Conservation (phyloP, 2,797 vertebrate species). For the Ciconia nigra region DNA sequence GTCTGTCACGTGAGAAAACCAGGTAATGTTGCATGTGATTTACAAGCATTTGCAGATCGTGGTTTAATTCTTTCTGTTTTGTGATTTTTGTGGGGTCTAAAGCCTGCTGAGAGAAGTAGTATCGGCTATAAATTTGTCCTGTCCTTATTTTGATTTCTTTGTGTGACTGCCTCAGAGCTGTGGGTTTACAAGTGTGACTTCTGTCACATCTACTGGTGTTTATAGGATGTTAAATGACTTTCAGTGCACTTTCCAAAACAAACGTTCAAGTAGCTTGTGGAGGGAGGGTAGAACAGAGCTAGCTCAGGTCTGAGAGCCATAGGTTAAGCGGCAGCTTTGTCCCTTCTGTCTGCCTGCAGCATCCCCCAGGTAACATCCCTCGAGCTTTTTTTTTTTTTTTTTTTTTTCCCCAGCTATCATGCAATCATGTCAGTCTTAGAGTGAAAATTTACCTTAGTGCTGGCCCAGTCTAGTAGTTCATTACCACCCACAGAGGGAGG, state of each 20-base stretch:
- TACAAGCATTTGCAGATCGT: not conserved
- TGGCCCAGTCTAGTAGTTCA: not conserved
- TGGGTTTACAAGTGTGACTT: not conserved
- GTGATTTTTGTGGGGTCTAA: not conserved
- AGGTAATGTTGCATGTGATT: not conserved
- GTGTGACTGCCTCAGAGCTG: not conserved
- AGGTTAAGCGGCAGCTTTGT: not conserved
- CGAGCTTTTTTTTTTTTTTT: fast-evolving
- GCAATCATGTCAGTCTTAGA: not conserved
- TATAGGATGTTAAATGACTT: not conserved
- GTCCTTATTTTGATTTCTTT: not conserved
- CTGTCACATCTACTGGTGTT: not conserved
- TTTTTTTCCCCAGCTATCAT: not conserved
- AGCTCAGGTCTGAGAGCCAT: not conserved
- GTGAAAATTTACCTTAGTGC: not conserved
- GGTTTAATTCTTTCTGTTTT: not conserved
- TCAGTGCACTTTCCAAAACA: not conserved
- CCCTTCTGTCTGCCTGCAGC: not conserved
- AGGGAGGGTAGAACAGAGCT: not conserved
- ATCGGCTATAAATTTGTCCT: not conserved
- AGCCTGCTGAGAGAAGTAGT: not conserved
- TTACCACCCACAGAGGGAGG: not conserved
- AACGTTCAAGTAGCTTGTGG: fast-evolving
- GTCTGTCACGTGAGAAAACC: not conserved
- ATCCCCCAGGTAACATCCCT: not conserved